Conservation (phyloP, 2,797 vertebrate genomes). For the Arnoldichthys spilopterus region DNA sequence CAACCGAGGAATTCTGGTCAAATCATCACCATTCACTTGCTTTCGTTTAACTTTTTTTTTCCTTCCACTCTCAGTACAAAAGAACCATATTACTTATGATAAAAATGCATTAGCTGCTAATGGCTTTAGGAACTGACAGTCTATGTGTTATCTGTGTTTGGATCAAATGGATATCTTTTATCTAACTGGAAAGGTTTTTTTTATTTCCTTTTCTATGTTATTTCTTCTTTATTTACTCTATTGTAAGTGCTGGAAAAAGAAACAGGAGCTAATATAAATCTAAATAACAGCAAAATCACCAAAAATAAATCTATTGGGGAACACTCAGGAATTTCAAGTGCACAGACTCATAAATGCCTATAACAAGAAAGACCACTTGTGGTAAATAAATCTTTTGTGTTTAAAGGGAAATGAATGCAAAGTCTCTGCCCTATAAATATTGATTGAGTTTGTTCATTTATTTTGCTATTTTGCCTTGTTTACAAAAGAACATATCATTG, state of each 20-base stretch:
- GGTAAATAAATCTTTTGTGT: background rate
- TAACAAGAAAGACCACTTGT: background rate
- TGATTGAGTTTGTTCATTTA: background rate
- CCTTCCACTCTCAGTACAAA: background rate
- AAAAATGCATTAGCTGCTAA: background rate
- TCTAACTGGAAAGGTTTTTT: background rate
- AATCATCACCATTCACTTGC: background rate
- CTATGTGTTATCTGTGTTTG: background rate
- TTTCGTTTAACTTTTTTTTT: background rate
- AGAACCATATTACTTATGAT: background rate
- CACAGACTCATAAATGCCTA: background rate
- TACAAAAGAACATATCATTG: background rate
- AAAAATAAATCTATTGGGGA: background rate
- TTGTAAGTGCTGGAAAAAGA: conserved; percentile 1
- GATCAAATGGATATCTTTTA: background rate
- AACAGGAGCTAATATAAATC: no score
- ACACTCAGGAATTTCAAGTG: conserved; percentile 7
- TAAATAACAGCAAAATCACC: background rate
- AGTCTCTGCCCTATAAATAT: background rate
- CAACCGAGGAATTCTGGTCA: background rate
- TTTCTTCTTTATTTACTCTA: background rate
- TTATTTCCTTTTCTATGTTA: background rate
- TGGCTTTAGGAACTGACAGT: conserved; percentile 5
- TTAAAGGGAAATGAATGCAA: no score
- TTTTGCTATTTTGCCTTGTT: background rate